Evolutionary conservation across 2,888 invertebrate genomes (phyloP), one percentile per base, ranked within the genome.

Genomic region (Leptopilina myrica): DNA sequence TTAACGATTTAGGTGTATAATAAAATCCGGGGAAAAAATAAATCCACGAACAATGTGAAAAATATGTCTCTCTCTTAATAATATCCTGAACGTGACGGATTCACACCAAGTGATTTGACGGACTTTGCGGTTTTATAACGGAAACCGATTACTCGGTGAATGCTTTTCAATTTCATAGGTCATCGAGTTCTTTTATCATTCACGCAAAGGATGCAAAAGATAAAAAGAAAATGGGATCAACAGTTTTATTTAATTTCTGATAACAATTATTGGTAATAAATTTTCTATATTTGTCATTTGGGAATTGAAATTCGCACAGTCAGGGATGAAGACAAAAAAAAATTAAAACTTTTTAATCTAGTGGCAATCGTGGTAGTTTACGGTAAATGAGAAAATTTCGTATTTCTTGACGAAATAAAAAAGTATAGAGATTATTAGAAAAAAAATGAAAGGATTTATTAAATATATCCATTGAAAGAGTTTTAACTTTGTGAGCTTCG

Each of bases 151-250:
- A 78, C 53, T 76, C 40, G 67, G 11, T 59, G 65, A 81, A 64
- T 79, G 79, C 76, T 80, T 80, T 80, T 82, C 81, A 82, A 82
- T 81, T 82, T 82, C 80, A 82, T 82, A 82, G 78, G 69, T 81
- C 80, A 82, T 81, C 79, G 79, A 56, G 64, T 80, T 65, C 76
- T 79, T 76, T 64, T 77, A 67, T 67, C 66, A 77, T 66, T 77
- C 67, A 40, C 40, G 53, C 56, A 12, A 77, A 59, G 26, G 43
- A 59, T 66, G 67, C 67, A 56, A 33, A 67, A 26, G 66, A 77
- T 56, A 40, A 77, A 33, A 65, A 66, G 59, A 66, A 33, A 73
- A 26, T 3, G 53, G 49, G 62, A 62, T 62, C 62, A 62, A 62
- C 62, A 62, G 62, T 20, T 20, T 59, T 59, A 59, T n/a, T 62